phyloP scores from a whole-genome alignment of 2,888 invertebrate species.

The Alentia gelatinosa region DNA sequence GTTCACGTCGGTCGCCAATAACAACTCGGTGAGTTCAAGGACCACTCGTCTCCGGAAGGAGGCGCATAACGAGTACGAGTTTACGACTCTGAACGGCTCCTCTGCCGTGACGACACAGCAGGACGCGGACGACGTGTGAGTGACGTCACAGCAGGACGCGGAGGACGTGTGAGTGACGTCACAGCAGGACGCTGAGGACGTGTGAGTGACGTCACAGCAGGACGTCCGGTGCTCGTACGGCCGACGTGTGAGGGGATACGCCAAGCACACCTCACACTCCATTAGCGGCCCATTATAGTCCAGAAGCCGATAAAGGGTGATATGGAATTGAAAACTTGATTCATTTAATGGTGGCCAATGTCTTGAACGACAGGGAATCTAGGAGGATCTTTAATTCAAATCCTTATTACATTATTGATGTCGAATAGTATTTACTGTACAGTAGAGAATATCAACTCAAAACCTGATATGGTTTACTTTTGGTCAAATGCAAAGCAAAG shows the following conservation, averaged over 20 bases:
- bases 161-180: constrained; percentile 11
- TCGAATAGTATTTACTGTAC: too few relatives aligned
- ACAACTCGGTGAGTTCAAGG: constrained; percentile 11
- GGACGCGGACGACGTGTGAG: background rate
- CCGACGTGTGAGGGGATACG: background rate
- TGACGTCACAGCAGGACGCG: background rate
- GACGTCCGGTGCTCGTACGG: background rate
- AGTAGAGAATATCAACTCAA: too few relatives aligned
- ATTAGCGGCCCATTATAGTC: background rate
- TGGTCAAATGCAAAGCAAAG: too few relatives aligned
- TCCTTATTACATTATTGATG: too few relatives aligned
- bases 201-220: background rate
- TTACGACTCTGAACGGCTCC: constrained; percentile 46
- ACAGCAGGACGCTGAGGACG: background rate
- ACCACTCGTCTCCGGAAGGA: background rate
- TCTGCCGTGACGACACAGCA: background rate
- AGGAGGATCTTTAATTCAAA: too few relatives aligned
- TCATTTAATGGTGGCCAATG: background rate
- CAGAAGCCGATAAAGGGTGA: background rate
- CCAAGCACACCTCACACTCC: background rate
- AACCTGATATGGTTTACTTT: too few relatives aligned
- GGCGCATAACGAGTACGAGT: constrained; percentile 51
- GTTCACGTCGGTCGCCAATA: constrained; percentile 17
- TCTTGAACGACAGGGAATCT: background rate
- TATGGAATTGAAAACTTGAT: background rate